A percentile compares a stretch with the other conserved stretches of the same genome.
These are phyloP conservation scores for Leptura quadrifasciata DNA, from an alignment of 2,888 invertebrate species.

Conservation along the genomic window DNA sequence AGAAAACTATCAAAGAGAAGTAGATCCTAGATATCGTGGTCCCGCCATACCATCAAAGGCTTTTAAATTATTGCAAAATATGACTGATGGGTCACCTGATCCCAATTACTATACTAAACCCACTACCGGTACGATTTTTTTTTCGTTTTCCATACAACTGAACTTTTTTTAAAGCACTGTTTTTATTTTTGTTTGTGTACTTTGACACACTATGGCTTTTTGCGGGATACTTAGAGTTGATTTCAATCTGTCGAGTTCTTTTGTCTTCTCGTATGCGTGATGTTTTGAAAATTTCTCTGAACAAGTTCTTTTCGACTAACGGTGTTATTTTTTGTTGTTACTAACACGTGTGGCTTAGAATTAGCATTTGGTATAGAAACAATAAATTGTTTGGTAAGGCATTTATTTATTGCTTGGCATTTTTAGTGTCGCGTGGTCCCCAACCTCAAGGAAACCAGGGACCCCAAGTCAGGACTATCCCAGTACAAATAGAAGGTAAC, in stretches of 20 bases:
- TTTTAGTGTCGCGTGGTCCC: slow-evolving; percentile 58
- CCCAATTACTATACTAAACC: slow-evolving; percentile 1
- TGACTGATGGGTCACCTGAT: slow-evolving; percentile 73
- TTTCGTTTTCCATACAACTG: slow-evolving; percentile 4
- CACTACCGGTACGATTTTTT: slow-evolving; percentile 23
- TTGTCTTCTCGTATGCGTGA: background rate
- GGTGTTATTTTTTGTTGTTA: slow-evolving; percentile 8
- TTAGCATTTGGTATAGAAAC: background rate
- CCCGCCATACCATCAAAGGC: slow-evolving; percentile 82
- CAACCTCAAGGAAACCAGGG: slow-evolving; percentile 53
- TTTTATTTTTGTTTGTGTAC: slow-evolving; percentile 1
- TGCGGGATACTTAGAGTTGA: background rate
- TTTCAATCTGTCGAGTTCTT: background rate
- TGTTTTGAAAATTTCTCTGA: slow-evolving; percentile 4
- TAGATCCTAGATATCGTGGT: slow-evolving; percentile 79
- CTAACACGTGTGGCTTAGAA: slow-evolving; percentile 11
- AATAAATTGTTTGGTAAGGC: background rate
- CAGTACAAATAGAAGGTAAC: slow-evolving; percentile 80
- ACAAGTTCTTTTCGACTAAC: background rate
- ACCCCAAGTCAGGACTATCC: slow-evolving; percentile 77
- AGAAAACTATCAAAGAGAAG: slow-evolving; percentile 76
- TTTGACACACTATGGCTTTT: background rate
- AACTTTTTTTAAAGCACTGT: slow-evolving; percentile 14
- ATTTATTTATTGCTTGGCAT: background rate
- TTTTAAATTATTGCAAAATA: slow-evolving; percentile 81